Evolutionary conservation across 2,888 invertebrate genomes (phyloP).

Genomic region (Sarcophaga caerulescens): DNA sequence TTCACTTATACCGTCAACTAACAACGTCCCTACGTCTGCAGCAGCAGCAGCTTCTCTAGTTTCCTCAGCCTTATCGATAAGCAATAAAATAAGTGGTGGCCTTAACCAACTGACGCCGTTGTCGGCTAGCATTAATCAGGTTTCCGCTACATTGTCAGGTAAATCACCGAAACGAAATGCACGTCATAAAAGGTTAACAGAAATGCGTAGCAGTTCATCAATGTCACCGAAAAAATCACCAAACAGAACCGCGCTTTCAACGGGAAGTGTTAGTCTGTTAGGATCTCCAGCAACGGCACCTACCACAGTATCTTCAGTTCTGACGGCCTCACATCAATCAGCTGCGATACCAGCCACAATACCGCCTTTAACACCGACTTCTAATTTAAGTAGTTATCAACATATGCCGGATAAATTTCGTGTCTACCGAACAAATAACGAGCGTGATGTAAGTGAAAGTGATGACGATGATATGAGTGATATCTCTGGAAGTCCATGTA

Average conservation of each 20-base stretch:
- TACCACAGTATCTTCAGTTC: constrained; percentile 43
- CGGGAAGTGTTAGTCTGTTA: constrained; percentile 38
- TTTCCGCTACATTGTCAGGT: constrained; percentile 68
- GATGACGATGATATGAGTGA: constrained; percentile 78
- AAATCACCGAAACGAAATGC: constrained; percentile 79
- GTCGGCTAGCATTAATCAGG: constrained; percentile 67
- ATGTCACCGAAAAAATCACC: constrained; percentile 79
- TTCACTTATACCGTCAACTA: constrained; percentile 69
- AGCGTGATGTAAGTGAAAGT: constrained; percentile 79
- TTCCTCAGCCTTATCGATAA: constrained; percentile 72
- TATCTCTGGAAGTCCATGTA: constrained; percentile 80
- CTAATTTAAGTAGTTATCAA: constrained; percentile 72
- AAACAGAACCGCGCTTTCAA: constrained; percentile 68
- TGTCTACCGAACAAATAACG: constrained; percentile 82
- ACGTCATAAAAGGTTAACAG: constrained; percentile 77
- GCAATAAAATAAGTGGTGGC: constrained; percentile 72
- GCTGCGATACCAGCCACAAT: constrained; percentile 45
- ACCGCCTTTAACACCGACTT: constrained; percentile 41
- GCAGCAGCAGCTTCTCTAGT: constrained; percentile 71
- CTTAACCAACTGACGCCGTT: constrained; percentile 69
- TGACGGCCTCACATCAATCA: constrained; percentile 31
- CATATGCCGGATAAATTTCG: constrained; percentile 83
- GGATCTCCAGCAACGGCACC: constrained; percentile 63
- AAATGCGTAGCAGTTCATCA: constrained; percentile 75
- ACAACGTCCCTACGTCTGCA: constrained; percentile 70